Evolutionary conservation across 2,888 invertebrate genomes (phyloP).

Genomic region (Gibbula magus): DNA sequence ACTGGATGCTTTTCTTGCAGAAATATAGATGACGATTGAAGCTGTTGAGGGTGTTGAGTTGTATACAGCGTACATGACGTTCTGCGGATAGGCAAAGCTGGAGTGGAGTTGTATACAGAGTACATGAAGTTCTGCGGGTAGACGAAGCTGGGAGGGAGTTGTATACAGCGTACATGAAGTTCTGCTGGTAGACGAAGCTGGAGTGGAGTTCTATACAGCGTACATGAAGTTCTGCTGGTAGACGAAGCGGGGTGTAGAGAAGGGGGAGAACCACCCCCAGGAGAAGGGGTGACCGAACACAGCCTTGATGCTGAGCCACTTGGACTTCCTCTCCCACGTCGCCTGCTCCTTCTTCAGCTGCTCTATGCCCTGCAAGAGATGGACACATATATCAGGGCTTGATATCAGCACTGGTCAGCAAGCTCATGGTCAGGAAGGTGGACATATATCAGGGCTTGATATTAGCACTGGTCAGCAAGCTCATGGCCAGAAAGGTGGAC

Average conservation of each 20-base stretch:
- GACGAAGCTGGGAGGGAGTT: neutral
- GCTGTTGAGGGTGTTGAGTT: too few species aligned
- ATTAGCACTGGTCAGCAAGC: too few species aligned
- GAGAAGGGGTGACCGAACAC: conserved; percentile 96
- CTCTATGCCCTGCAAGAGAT: conserved; percentile 88
- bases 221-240: conserved; percentile 57
- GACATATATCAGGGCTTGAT: too few species aligned
- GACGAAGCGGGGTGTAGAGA: conserved; percentile 77
- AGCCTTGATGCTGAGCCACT: conserved; percentile 95
- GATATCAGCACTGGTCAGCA: too few species aligned
- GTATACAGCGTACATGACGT: too few species aligned
- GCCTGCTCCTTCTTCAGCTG: conserved; percentile 97
- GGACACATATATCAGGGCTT: too few species aligned
- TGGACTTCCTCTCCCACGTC: conserved; percentile 91
- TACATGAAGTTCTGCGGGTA: neutral
- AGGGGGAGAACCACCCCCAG: conserved; percentile 95
- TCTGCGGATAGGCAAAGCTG: too few species aligned
- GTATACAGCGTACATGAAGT: neutral
- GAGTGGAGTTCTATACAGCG: conserved; percentile 46
- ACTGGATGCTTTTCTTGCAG: too few species aligned
- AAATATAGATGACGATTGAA: too few species aligned
- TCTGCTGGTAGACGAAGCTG: neutral
- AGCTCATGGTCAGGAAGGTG: too few species aligned
- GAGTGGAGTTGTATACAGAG: neutral
- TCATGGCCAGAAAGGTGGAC: too few species aligned